Conservation (phyloP, 2,888 invertebrate species). For the Cephalotes varians region DNA sequence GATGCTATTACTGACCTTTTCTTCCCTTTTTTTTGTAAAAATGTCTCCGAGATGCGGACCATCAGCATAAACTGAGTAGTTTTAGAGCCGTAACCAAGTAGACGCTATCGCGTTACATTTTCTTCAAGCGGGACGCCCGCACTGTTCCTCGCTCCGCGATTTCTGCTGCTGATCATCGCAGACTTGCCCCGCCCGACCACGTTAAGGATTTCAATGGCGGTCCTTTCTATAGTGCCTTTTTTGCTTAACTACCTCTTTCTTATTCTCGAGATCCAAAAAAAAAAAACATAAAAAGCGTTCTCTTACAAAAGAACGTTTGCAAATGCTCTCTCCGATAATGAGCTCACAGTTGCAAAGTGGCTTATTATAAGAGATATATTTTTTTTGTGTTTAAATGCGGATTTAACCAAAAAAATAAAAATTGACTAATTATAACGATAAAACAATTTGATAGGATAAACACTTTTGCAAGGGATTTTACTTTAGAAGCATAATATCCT, state of each 20-base stretch:
- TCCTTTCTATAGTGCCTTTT: conserved; percentile 35
- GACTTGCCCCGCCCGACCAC: conserved; percentile 48
- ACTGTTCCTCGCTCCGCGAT: conserved; percentile 34
- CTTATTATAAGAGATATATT: conserved; percentile 16
- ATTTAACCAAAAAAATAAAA: conserved; percentile 1
- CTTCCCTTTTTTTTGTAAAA: conserved; percentile 71
- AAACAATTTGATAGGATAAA: conserved; percentile 1
- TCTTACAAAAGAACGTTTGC: conserved; percentile 12
- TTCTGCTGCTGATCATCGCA: conserved; percentile 39
- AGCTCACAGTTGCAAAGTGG: conserved; percentile 14
- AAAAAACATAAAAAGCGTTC: not conserved
- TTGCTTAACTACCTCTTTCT: conserved; percentile 33
- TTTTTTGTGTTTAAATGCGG: not conserved
- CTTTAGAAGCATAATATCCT: not conserved
- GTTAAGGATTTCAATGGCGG: conserved; percentile 59
- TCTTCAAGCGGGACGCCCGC: conserved; percentile 75
- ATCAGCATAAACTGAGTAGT: conserved; percentile 84
- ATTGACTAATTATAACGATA: not conserved
- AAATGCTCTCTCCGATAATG: conserved; percentile 24
- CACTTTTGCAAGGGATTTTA: conserved; percentile 5
- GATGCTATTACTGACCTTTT: conserved; percentile 26
- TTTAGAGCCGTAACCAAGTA: conserved; percentile 83
- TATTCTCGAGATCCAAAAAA: conserved; percentile 16
- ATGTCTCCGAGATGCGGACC: conserved; percentile 79
- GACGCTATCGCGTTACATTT: conserved; percentile 82